Base-by-base conservation (phyloP, 2,888 invertebrate genomes). In the Tetanocera ferruginea region DNA sequence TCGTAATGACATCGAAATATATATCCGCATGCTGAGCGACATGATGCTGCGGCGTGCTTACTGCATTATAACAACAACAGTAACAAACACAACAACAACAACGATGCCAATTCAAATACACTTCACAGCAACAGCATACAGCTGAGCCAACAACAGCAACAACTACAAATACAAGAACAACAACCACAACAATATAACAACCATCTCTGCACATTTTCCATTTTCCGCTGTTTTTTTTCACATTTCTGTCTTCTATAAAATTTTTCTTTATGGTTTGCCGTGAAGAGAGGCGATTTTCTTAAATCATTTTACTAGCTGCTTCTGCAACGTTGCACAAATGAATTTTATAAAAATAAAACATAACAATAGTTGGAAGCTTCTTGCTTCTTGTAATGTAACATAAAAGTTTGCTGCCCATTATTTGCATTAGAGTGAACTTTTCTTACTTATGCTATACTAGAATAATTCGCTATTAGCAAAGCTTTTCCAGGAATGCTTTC, bases 241-340 rank as follows among this genome's bases (percentile, higher is more conserved):
- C n/a, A 34, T 55, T 74, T 62, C 64, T 37, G 14, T 67, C 23
- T 37, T 67, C 37, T 69, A 51, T 69, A 80, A 81, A 79, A 81
- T 82, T 79, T 43, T 80, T 82, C 76, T 85, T 86, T 86, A 85
- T 86, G 85, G 83, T 85, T 86, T 84, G 81, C 84, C 83, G 86
- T 87, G 84, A 86, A 86, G 84, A 83, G 83, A 80, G 86, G 86
- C 85, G 87, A 87, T 88, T 87, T 88, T 86, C 88, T 79, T 83
- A 81, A 83, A 85, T 81, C 64, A 82, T 85, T 79, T 81, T 80
- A 79, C 64, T 14, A 14, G 23, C n/a, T 14, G 49, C 51, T 69
- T 8, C 43, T 11, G n/a, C 62, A 25, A 19, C 9, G 37, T 66
- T 19, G 66, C 28, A 19, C 5, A n/a, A 17, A 43, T 37, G 37